These are phyloP conservation scores for Corvus hawaiiensis DNA, from an alignment of 2,113 vertebrate species.

Conservation along the genomic window DNA sequence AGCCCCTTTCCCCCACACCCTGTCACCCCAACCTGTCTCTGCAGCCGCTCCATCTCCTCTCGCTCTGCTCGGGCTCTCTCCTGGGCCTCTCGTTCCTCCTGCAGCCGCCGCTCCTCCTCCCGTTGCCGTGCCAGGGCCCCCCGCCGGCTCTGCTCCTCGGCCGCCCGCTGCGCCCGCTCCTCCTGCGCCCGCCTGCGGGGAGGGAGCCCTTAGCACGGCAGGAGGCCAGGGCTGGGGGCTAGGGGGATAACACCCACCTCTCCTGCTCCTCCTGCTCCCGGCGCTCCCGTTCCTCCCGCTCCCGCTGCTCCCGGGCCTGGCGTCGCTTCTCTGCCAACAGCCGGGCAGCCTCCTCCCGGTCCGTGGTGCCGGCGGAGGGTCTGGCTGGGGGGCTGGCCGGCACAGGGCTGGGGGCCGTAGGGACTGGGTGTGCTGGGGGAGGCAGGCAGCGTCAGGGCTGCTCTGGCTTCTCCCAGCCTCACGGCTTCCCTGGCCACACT, in stretches of 20 bases:
- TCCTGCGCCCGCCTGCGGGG: constrained; percentile 74
- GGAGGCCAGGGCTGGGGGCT: accelerated
- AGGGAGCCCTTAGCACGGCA: background rate
- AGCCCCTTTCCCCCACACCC: background rate
- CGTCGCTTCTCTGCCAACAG: constrained; percentile 89
- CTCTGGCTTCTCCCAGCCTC: background rate
- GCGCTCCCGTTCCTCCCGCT: constrained; percentile 87
- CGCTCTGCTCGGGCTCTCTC: constrained; percentile 79
- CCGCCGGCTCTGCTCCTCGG: constrained; percentile 74
- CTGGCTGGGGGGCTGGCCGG: constrained; percentile 71
- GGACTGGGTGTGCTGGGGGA: background rate
- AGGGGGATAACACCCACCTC: constrained; percentile 72
- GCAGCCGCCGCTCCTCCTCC: constrained; percentile 71
- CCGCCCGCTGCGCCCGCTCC: constrained; percentile 85
- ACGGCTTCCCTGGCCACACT: accelerated
- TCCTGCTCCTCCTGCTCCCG: constrained; percentile 84
- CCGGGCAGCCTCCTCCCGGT: constrained; percentile 87
- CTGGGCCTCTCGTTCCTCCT: constrained; percentile 71
- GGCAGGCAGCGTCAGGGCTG: background rate
- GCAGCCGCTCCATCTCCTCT: constrained; percentile 86
- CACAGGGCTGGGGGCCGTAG: background rate
- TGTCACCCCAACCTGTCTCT: constrained; percentile 80
- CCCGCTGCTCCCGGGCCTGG: constrained; percentile 90
- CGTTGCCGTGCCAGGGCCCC: constrained; percentile 77
- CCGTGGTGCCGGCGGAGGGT: constrained; percentile 86